phyloP scores from a whole-genome alignment of 2,888 invertebrate genomes.

The Meandrusa payeni region DNA sequence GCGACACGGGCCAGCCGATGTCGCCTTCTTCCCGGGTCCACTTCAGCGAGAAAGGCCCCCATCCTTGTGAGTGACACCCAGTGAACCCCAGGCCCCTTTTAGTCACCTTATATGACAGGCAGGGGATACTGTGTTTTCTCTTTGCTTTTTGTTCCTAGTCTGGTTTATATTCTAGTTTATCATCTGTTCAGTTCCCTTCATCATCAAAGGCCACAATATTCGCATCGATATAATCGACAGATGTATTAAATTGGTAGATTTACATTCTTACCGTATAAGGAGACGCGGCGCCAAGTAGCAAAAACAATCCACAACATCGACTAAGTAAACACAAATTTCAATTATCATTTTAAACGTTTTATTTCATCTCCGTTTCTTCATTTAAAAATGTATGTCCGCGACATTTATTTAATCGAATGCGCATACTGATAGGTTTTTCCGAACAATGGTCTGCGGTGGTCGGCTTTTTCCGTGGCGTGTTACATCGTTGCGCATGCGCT shows the following conservation, averaged over 20 bases:
- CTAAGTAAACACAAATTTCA: slow-evolving; percentile 77
- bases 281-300: slow-evolving; percentile 55
- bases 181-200: too few relatives aligned
- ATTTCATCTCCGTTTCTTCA: slow-evolving; percentile 66
- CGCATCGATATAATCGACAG: too few relatives aligned
- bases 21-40: too few relatives aligned
- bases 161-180: too few relatives aligned
- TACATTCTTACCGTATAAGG: slow-evolving; percentile 64
- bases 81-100: too few relatives aligned
- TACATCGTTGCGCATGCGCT: slow-evolving; percentile 45
- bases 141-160: too few relatives aligned
- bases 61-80: too few relatives aligned
- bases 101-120: too few relatives aligned
- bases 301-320: slow-evolving; percentile 52
- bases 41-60: too few relatives aligned
- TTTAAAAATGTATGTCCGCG: slow-evolving; percentile 53
- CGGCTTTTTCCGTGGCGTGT: slow-evolving; percentile 67
- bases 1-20: too few relatives aligned
- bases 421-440: slow-evolving; percentile 74
- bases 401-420: slow-evolving; percentile 67
- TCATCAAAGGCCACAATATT: too few relatives aligned
- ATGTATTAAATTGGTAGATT: slow-evolving; percentile 68
- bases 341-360: slow-evolving; percentile 73
- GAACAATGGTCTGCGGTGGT: slow-evolving; percentile 59
- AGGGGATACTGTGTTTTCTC: too few relatives aligned